These are phyloP conservation scores for Petrocephalus microphthalmus DNA, from an alignment of 2,113 vertebrate genomes.

Conservation along the genomic window DNA sequence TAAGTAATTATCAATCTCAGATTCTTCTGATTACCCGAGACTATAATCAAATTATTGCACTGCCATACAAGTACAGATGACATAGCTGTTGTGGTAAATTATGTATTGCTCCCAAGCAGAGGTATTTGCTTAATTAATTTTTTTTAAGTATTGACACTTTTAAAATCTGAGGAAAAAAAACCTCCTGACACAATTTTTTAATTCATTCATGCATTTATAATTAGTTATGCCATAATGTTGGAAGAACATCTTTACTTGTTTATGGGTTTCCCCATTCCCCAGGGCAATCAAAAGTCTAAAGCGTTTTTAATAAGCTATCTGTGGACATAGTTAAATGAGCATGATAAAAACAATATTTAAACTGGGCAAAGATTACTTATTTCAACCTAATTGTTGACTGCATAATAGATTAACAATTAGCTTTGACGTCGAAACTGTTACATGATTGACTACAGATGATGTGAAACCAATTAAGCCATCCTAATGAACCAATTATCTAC, in stretches of 20 bases:
- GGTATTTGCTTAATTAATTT: neutral
- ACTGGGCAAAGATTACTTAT: neutral
- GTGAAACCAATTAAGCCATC: neutral
- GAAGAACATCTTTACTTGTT: neutral
- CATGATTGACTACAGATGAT: neutral
- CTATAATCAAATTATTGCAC: neutral
- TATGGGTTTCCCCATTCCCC: neutral
- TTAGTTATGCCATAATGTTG: neutral
- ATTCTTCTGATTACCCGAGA: neutral
- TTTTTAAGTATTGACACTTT: neutral
- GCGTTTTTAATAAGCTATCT: neutral
- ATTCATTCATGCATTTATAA: neutral
- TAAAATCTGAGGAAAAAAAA: neutral
- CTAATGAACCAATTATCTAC: neutral
- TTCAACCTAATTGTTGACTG: neutral
- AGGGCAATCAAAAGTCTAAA: neutral
- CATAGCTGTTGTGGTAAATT: neutral
- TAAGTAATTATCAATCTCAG: neutral
- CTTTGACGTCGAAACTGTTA: neutral
- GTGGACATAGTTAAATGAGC: neutral
- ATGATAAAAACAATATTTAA: neutral
- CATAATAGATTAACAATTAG: neutral
- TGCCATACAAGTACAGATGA: neutral
- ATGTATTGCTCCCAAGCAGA: neutral
- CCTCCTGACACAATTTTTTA: neutral